A percentile compares a stretch with the other conserved stretches of the same genome.
These are phyloP conservation scores for Mus pahari DNA, from an alignment of 2,113 vertebrate genomes.

Conservation along the genomic window DNA sequence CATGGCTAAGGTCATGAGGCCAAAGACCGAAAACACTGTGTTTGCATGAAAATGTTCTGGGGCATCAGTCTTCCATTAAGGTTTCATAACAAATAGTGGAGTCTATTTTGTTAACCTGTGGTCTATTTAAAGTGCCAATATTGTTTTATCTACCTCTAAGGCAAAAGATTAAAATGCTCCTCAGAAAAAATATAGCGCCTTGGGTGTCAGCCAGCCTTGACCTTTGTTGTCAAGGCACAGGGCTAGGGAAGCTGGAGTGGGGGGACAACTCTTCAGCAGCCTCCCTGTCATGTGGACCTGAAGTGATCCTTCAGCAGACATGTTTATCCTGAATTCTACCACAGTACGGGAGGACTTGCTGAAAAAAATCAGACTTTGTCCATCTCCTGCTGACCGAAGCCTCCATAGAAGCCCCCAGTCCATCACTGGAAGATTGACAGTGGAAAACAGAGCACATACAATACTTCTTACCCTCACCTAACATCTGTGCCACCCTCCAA, in stretches of 20 bases:
- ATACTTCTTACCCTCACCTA: no score
- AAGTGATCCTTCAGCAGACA: fast-evolving
- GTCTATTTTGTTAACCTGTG: no score
- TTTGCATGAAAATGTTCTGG: neutral
- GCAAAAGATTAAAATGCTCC: neutral
- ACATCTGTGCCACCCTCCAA: no score
- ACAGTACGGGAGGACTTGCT: no score
- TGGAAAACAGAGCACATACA: neutral
- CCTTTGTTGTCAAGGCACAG: fast-evolving
- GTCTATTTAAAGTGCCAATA: neutral
- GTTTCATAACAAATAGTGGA: neutral
- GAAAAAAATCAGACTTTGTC: neutral
- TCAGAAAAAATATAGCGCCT: neutral
- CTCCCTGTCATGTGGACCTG: fast-evolving
- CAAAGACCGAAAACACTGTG: fast-evolving
- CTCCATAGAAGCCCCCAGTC: neutral
- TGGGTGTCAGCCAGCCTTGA: fast-evolving
- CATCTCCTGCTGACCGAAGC: neutral
- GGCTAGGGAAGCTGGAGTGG: fast-evolving
- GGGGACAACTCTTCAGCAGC: fast-evolving
- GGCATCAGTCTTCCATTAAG: neutral
- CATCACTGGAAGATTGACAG: neutral
- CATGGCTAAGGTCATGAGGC: fast-evolving
- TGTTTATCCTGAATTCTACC: neutral
- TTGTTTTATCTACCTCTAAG: neutral